A percentile compares a stretch with the other conserved stretches of the same genome.
These are phyloP conservation scores for Zenarchopterus dispar DNA, from an alignment of 2,797 vertebrate species.

Conservation along the genomic window DNA sequence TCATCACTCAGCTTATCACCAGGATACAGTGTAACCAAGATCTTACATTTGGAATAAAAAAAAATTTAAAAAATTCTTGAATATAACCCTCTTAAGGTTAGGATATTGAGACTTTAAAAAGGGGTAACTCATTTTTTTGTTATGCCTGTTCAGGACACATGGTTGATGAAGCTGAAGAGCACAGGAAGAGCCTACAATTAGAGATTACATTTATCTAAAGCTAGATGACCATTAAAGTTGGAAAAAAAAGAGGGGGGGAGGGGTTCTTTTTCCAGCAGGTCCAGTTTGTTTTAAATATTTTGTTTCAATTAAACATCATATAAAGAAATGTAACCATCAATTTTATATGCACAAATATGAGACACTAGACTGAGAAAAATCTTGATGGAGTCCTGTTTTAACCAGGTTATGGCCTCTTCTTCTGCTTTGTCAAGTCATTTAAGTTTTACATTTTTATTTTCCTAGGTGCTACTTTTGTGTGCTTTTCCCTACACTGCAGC, in stretches of 20 bases:
- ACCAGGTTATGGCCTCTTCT: too few species aligned
- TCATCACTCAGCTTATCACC: constrained; percentile 44
- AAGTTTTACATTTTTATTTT: too few species aligned
- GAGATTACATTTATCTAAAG: too few species aligned
- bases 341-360: too few species aligned
- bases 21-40: constrained; percentile 29
- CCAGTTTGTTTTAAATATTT: too few species aligned
- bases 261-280: too few species aligned
- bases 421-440: too few species aligned
- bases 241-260: too few species aligned
- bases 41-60: background rate
- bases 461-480: background rate
- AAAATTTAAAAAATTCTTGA: constrained; percentile 23
- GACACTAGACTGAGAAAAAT: too few species aligned
- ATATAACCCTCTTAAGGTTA: background rate
- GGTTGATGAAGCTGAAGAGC: background rate
- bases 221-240: too few species aligned
- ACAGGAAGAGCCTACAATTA: background rate
- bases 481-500: too few species aligned
- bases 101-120: background rate
- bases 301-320: background rate
- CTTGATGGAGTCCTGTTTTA: too few species aligned
- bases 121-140: background rate
- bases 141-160: background rate
- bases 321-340: background rate